Conservation (phyloP, 2,113 vertebrate species). For the Chiloscyllium plagiosum region DNA sequence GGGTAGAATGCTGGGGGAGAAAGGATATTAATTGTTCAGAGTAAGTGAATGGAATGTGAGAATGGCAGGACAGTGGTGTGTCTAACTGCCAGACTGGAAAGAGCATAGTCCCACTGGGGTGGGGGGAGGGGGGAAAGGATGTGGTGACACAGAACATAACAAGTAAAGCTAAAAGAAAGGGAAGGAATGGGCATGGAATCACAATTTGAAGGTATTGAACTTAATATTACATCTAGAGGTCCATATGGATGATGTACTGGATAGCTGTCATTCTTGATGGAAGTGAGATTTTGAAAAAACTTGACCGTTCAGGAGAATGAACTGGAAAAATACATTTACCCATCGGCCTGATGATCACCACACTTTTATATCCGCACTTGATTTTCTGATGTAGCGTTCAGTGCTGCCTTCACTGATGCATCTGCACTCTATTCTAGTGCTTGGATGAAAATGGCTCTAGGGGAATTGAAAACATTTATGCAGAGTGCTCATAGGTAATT, state of each 20-base stretch:
- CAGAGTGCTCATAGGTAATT: neutral
- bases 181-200: too few relatives aligned
- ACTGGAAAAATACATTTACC: neutral
- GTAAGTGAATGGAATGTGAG: too few relatives aligned
- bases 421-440: slow-evolving; percentile 2
- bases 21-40: too few relatives aligned
- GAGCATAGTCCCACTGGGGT: too few relatives aligned
- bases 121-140: too few relatives aligned
- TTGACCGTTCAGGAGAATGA: neutral
- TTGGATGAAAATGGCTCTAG: neutral
- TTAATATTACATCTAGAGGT: too few relatives aligned
- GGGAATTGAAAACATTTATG: slow-evolving; percentile 15
- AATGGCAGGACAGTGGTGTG: too few relatives aligned
- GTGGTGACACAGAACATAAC: too few relatives aligned
- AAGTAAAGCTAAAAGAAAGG: too few relatives aligned
- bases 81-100: too few relatives aligned
- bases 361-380: neutral
- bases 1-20: too few relatives aligned
- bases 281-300: neutral
- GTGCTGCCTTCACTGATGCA: neutral
- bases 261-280: neutral
- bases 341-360: neutral
- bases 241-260: neutral
- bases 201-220: too few relatives aligned
- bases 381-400: neutral